phyloP scores from a whole-genome alignment of 2,888 invertebrate genomes.

The Dasypolia templi region DNA sequence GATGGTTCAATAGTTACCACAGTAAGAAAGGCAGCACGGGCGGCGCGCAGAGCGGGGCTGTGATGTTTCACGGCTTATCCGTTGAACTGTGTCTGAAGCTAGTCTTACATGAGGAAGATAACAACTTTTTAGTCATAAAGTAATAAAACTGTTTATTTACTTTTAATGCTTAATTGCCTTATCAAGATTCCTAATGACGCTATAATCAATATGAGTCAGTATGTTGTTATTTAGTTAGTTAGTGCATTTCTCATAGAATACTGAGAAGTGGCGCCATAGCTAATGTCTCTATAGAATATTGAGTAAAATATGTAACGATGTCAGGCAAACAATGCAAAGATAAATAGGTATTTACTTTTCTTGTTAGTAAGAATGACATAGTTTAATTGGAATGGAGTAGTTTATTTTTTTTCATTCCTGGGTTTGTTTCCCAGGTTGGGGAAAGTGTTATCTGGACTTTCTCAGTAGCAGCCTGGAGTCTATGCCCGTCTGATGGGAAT shows the following conservation, averaged over 20 bases:
- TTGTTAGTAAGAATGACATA: background rate
- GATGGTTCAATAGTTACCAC: too few species aligned
- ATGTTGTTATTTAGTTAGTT: slow-evolving; percentile 18
- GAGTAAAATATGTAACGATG: background rate
- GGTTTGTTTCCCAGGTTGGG: too few species aligned
- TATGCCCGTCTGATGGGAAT: too few species aligned
- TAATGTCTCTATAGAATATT: background rate
- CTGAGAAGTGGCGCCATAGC: slow-evolving; percentile 1
- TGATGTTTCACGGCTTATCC: slow-evolving; percentile 3
- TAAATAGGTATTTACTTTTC: background rate
- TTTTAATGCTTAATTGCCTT: slow-evolving; percentile 27
- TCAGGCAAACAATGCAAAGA: slow-evolving; percentile 2
- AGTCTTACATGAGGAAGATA: slow-evolving; percentile 19
- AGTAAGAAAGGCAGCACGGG: too few species aligned
- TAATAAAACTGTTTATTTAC: slow-evolving; percentile 31
- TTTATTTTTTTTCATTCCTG: background rate
- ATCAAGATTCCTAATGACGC: slow-evolving; percentile 22
- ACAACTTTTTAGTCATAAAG: background rate
- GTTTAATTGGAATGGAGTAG: background rate
- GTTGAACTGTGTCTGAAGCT: too few species aligned
- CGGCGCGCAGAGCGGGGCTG: too few species aligned
- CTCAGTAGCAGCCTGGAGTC: too few species aligned
- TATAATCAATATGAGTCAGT: slow-evolving; percentile 29
- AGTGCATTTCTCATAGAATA: slow-evolving; percentile 35
- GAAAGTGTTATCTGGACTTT: too few species aligned